Conservation (phyloP, 1,140 invertebrate genomes). For the Drosophila varians region DNA sequence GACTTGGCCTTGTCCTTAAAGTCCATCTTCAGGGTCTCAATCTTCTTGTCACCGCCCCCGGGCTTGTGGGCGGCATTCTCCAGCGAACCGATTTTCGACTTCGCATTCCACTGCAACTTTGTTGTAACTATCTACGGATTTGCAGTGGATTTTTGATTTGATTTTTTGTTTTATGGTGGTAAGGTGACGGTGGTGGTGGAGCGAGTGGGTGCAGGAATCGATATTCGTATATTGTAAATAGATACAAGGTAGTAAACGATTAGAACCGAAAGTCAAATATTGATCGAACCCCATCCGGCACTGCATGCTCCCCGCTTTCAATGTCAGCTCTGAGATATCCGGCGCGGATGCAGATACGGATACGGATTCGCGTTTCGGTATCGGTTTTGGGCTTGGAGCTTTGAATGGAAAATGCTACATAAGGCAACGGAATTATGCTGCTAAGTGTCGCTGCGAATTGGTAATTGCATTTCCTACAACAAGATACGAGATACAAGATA, state of each 20-base stretch:
- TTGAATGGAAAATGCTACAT: constrained; percentile 32
- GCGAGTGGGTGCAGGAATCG: constrained; percentile 31
- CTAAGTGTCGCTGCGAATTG: constrained; percentile 58
- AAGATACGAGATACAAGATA: constrained; percentile 53
- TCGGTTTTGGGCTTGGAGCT: constrained; percentile 7
- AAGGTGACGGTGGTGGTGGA: constrained; percentile 30
- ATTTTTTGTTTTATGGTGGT: constrained; percentile 10
- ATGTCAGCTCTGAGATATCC: constrained; percentile 35
- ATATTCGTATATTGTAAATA: constrained; percentile 53
- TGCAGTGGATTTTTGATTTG: constrained; percentile 27
- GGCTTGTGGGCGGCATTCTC: constrained; percentile 97
- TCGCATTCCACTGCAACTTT: constrained; percentile 96
- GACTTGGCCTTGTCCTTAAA: constrained; percentile 96
- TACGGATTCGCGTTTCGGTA: constrained; percentile 3
- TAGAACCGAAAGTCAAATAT: constrained; percentile 50
- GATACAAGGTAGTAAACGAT: constrained; percentile 61
- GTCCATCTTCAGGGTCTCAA: constrained; percentile 94
- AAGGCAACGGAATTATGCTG: constrained; percentile 60
- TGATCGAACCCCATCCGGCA: constrained; percentile 24
- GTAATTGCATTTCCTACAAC: constrained; percentile 73
- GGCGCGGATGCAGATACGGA: constrained; percentile 2
- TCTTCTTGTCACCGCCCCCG: constrained; percentile 96
- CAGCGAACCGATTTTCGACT: constrained; percentile 96
- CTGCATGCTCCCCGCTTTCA: constrained; percentile 18
- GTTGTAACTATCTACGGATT: constrained; percentile 90